phyloP scores from a whole-genome alignment of 2,888 invertebrate genomes.

The Willowsia nigromaculata region DNA sequence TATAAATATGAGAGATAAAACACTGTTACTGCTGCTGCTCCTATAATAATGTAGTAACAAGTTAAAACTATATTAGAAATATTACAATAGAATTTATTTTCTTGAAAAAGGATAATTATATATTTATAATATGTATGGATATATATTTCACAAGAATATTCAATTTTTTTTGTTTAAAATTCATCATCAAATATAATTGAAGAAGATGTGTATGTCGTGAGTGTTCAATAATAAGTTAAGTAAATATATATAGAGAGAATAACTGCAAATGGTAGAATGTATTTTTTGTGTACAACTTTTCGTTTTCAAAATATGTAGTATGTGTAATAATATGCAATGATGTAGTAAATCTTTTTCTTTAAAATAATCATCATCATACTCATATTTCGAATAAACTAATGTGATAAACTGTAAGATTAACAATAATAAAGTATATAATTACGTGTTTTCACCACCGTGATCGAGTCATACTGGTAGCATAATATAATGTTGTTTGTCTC shows the following conservation, averaged over 20 bases:
- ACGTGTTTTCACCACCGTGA: neutral
- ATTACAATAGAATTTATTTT: slow-evolving; percentile 47
- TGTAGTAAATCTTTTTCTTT: neutral
- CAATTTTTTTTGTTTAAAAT: slow-evolving; percentile 39
- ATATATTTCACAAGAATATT: slow-evolving; percentile 51
- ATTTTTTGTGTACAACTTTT: slow-evolving; percentile 42
- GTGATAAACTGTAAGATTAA: neutral
- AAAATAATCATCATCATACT: slow-evolving; percentile 5
- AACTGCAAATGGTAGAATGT: slow-evolving; percentile 52
- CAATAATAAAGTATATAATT: slow-evolving; percentile 3
- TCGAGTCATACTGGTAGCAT: too few species aligned
- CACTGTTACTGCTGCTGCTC: neutral
- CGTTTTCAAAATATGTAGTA: neutral
- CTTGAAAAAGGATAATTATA: slow-evolving; percentile 24
- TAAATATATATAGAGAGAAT: neutral
- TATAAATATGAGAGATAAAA: slow-evolving; percentile 39
- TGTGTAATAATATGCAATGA: neutral
- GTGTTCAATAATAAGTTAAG: neutral
- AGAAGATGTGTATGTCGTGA: slow-evolving; percentile 23
- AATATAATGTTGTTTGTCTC: neutral
- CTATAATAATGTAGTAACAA: slow-evolving; percentile 14
- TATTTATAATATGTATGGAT: slow-evolving; percentile 19
- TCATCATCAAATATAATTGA: slow-evolving; percentile 46
- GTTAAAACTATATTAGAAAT: slow-evolving; percentile 39
- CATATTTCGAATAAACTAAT: slow-evolving; percentile 35